Evolutionary conservation across 2,888 invertebrate species (phyloP), one percentile per base, ranked within the genome.

Genomic region (Criorhina ranunculi): DNA sequence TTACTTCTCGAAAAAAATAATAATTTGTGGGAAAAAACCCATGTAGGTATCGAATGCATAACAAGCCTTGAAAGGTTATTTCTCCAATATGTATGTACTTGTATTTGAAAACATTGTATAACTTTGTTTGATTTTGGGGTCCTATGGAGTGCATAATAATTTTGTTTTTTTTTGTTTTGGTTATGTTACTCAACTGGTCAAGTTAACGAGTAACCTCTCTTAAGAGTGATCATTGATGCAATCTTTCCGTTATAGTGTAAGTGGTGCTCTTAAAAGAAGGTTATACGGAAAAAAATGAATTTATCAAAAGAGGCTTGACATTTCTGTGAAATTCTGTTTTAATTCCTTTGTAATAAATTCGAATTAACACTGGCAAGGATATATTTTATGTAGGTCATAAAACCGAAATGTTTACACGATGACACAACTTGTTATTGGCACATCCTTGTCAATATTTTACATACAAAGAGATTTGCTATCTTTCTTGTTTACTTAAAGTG

Each of bases 31-130:
- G 46, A 83, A 78, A 60, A 66, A 64, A 57, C 59, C 46, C 70
- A 59, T 37, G 1, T 24, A 24, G 24, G 24, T 24, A 51, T 64
- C 40, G 42, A 44, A 24, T 37, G 69, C 62, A 70, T 77, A 75
- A 80, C 80, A 76, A 75, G 67, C 67, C 62, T 69, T 81, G 69
- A 76, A 57, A 70, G 81, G 81, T 76, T 69, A 62, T 76, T 77
- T 77, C 42, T 64, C 70, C 19, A 53, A 19, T 12, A 60, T 59
- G 49, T 12, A 60, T 59, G 49, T 42, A 37, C 46, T 64, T 64
- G 46, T 69, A 42, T 81, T 81, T 77, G 77, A 76, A 77, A 57
- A 62, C 31, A 62, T 77, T 77, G 69, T 70, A 66, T 82, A 78
- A 78, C 60, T 66, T 40, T 37, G 12, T 44, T 75, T 73, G 73